Conservation (phyloP, 2,113 vertebrate genomes). For the Cyprinodon variegatus region DNA sequence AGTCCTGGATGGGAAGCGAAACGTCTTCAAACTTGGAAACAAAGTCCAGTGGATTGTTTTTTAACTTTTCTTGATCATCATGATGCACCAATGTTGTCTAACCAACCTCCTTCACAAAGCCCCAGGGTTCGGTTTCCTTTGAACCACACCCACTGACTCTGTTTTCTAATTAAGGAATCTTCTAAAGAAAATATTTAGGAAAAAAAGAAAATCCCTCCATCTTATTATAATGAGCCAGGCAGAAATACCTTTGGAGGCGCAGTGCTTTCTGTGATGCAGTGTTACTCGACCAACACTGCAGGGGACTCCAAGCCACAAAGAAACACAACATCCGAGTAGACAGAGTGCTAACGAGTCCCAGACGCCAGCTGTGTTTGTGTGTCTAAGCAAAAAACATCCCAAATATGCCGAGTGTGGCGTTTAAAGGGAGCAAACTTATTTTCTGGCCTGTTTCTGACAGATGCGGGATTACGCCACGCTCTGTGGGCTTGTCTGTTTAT, state of each 20-base stretch:
- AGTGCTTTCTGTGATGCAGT: slow-evolving; percentile 33
- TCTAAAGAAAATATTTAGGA: no score
- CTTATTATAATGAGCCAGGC: no score
- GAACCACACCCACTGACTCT: no score
- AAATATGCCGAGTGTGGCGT: slow-evolving; percentile 12
- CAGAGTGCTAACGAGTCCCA: slow-evolving; percentile 3
- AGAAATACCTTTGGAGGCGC: background rate
- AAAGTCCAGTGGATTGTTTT: no score
- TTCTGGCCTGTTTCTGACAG: background rate
- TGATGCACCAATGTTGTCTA: no score
- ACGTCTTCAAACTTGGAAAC: no score
- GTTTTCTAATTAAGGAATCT: no score
- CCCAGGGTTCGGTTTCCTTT: no score
- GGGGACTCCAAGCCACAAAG: slow-evolving; percentile 12
- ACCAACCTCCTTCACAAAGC: no score
- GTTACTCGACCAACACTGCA: slow-evolving; percentile 5
- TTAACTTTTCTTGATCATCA: no score
- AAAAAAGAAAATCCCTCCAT: no score
- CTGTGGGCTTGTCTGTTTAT: slow-evolving; percentile 17
- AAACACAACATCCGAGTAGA: slow-evolving; percentile 17
- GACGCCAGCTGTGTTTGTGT: slow-evolving; percentile 41
- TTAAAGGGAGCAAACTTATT: background rate
- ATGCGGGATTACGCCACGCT: background rate
- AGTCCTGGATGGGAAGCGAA: no score
- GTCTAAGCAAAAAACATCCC: slow-evolving; percentile 32